A percentile compares a stretch with the other conserved stretches of the same genome.
These are phyloP conservation scores for Chloroceryle amazona DNA, from an alignment of 2,797 vertebrate species.

Conservation along the genomic window DNA sequence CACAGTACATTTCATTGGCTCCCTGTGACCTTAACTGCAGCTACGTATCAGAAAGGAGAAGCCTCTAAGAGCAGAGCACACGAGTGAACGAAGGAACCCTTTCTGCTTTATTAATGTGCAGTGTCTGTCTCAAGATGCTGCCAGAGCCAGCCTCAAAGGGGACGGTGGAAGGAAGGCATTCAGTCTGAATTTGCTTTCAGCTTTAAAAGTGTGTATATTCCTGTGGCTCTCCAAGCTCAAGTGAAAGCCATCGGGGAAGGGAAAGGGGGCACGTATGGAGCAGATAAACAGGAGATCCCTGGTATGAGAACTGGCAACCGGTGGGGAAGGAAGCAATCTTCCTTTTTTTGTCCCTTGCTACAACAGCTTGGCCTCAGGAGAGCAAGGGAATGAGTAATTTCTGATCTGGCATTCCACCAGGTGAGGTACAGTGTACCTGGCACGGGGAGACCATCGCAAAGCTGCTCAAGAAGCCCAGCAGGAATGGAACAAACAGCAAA, in stretches of 20 bases:
- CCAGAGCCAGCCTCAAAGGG: conserved; percentile 8
- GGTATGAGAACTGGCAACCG: neutral
- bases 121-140: neutral
- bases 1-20: conserved; percentile 22
- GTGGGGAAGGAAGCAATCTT: neutral
- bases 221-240: neutral
- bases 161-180: neutral
- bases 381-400: neutral
- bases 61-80: neutral
- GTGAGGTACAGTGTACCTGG: neutral
- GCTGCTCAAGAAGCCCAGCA: neutral
- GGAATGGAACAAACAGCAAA: neutral
- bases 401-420: neutral
- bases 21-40: conserved; percentile 24
- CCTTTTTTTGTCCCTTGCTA: neutral
- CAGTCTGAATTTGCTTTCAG: neutral
- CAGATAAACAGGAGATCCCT: neutral
- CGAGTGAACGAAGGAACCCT: neutral
- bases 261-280: neutral
- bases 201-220: neutral
- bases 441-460: neutral
- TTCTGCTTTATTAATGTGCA: conserved; percentile 2
- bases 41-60: neutral
- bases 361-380: neutral
- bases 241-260: neutral